Evolutionary conservation across 2,888 invertebrate genomes (phyloP), one percentile per base, ranked within the genome.

Genomic region (Drosophila meridionalis): DNA sequence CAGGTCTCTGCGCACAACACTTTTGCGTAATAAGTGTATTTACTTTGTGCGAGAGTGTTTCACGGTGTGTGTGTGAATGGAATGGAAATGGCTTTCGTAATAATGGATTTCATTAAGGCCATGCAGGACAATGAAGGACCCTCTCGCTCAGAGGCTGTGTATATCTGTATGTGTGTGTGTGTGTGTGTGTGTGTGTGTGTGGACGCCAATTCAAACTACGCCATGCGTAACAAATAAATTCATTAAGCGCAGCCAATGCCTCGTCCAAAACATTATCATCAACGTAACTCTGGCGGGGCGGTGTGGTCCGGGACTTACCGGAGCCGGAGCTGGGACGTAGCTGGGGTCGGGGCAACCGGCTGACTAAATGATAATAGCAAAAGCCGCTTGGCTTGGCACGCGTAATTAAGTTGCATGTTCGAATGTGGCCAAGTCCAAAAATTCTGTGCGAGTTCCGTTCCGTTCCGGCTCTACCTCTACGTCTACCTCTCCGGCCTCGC

Each of bases 141-240:
- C 76, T 42, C 28, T 56, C 42, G 32, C 56, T 42, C 56, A 56
- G 56, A 56, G 56, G 56, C 56, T 52, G 52, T 36, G 36, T 7
- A 5, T 34, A 4, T 32, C 2, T 34, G 5, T 48, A 12, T 14
- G 12, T n/a, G 12, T 48, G 6, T 30, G 6, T 48, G 7, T 48
- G 1, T 38, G 53, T 61, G 38, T 69, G 45, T 78, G 55, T 74
- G 65, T 69, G 56, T 73, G 79, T 72, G 75, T 72, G 65, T 78
- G 78, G 63, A 77, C 75, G 90, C 77, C 90, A 89, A 90, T 87
- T 87, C 90, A 90, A 90, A 90, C 53, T 82, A 87, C 78, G 83
- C 90, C 90, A 87, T 89, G 90, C 87, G 87, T 85, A 87, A 89
- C 87, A 89, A 90, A 87, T 87, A 87, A 87, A 87, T 87, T 90